Conservation (phyloP, 2,113 vertebrate species). For the Syrmaticus mikado region DNA sequence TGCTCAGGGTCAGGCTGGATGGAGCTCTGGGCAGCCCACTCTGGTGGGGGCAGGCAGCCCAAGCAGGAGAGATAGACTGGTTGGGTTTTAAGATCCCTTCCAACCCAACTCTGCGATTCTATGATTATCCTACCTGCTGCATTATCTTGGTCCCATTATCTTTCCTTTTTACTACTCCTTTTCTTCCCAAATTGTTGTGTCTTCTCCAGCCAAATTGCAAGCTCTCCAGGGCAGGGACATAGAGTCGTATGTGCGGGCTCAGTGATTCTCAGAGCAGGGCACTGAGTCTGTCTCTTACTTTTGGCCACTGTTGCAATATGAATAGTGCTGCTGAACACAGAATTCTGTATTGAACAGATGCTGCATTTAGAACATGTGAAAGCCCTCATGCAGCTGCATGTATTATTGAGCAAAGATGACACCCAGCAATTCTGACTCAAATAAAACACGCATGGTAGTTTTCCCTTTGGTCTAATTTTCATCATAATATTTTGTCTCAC, state of each 20-base stretch:
- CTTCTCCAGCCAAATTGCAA: background rate
- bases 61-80: no score
- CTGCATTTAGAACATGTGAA: background rate
- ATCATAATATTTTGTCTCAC: conserved; percentile 54
- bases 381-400: conserved; percentile 28
- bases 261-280: background rate
- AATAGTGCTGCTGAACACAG: conserved; percentile 21
- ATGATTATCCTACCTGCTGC: background rate
- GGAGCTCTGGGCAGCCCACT: no score
- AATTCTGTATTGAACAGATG: conserved; percentile 17
- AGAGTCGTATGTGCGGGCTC: background rate
- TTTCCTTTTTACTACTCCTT: background rate
- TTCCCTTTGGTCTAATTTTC: conserved; percentile 44
- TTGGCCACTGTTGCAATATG: background rate
- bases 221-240: background rate
- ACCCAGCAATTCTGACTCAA: conserved; percentile 34
- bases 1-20: background rate
- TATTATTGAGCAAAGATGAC: background rate
- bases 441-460: conserved; percentile 43
- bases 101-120: background rate
- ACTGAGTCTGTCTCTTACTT: background rate
- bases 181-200: background rate
- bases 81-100: background rate
- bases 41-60: no score
- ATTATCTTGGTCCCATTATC: background rate